Percentiles rank a stretch among this genome's conserved stretches.
Evolutionary conservation across 1,140 invertebrate genomes (phyloP).

Genomic region (Calosoma granatense): DNA sequence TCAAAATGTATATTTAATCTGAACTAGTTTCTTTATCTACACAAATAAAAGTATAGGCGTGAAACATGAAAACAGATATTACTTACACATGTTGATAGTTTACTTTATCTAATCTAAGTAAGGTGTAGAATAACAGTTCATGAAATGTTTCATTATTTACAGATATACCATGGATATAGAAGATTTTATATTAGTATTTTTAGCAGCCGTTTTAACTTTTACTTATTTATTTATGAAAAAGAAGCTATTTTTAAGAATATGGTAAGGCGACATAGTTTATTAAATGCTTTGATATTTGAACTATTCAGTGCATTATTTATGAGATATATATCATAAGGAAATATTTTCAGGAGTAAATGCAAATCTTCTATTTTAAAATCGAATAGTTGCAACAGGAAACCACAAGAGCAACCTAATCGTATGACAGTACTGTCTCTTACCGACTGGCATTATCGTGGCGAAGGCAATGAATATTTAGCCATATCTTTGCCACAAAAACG

Average conservation of each 20-base stretch:
- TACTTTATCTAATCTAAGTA: no score
- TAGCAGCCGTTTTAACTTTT: not conserved
- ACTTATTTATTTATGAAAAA: not conserved
- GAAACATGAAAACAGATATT: no score
- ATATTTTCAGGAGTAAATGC: conserved; percentile 2
- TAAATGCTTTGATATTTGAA: no score
- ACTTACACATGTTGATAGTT: no score
- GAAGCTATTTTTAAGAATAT: not conserved
- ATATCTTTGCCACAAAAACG: not conserved
- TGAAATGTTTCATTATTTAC: not conserved
- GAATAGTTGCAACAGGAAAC: not conserved
- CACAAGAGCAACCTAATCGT: not conserved
- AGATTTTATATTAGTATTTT: not conserved
- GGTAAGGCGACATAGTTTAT: no score
- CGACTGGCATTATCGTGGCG: not conserved
- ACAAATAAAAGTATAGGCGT: no score
- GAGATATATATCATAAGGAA: not conserved
- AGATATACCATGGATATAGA: not conserved
- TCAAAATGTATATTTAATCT: not conserved
- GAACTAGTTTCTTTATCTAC: no score
- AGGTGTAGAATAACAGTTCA: no score
- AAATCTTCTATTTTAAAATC: not conserved
- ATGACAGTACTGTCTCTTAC: not conserved
- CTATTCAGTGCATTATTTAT: no score
- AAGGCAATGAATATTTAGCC: conserved; percentile 1